Evolutionary conservation across 2,888 invertebrate species (phyloP).

Genomic region (Pseudoips prasinana): DNA sequence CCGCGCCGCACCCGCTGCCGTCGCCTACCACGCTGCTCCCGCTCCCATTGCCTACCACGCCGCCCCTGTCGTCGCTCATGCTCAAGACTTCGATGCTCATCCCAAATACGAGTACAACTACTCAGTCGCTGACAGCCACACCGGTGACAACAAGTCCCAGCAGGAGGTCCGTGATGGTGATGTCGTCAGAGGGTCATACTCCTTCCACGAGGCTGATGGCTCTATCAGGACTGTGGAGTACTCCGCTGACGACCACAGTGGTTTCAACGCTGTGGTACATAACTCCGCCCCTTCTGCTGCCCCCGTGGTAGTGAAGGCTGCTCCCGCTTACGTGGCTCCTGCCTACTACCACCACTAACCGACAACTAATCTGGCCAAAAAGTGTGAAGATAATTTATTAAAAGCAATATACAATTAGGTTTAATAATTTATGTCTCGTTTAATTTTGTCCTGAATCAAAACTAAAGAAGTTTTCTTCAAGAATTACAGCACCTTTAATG

Average conservation of each 20-base stretch:
- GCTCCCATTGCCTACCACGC: constrained; percentile 8
- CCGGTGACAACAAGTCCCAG: constrained; percentile 65
- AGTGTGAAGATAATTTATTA: neutral
- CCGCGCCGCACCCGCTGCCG: constrained; percentile 6
- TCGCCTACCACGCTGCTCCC: constrained; percentile 2
- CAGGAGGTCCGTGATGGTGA: constrained; percentile 62
- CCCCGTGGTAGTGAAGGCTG: constrained; percentile 21
- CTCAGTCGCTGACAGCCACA: constrained; percentile 64
- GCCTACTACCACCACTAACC: constrained; percentile 3
- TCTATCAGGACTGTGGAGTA: constrained; percentile 61
- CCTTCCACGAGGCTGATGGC: constrained; percentile 62
- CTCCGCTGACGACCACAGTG: constrained; percentile 59
- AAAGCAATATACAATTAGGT: neutral
- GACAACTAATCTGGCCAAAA: constrained; percentile 1
- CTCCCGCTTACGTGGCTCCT: constrained; percentile 4
- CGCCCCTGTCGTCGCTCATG: constrained; percentile 32
- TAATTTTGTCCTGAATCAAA: too few species aligned
- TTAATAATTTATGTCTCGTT: too few species aligned
- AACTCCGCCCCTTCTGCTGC: constrained; percentile 33
- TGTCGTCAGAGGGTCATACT: constrained; percentile 58
- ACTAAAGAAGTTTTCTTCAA: too few species aligned
- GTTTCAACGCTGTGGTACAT: constrained; percentile 41
- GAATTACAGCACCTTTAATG: too few species aligned
- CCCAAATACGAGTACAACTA: constrained; percentile 55
- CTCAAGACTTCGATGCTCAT: constrained; percentile 28